Percentiles rank a stretch among this genome's conserved stretches.
These are phyloP conservation scores for Sesia apiformis DNA, from an alignment of 2,888 invertebrate species.

Conservation along the genomic window DNA sequence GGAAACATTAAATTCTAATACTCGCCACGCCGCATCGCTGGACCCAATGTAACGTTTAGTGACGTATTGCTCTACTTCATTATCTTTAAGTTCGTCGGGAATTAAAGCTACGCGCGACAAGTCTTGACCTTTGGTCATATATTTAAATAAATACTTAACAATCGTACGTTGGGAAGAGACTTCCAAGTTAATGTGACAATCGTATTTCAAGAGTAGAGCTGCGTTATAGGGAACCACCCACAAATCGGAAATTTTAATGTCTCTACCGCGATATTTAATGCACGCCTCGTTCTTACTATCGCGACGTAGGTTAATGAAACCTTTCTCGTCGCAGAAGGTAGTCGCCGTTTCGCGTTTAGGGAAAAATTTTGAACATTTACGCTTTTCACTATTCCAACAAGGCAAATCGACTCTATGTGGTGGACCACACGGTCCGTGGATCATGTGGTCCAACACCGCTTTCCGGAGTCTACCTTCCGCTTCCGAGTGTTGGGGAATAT, in stretches of 20 bases:
- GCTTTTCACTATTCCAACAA: not conserved
- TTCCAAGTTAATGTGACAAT: conserved; percentile 5
- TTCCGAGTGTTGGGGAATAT: not conserved
- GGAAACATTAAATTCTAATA: conserved; percentile 1
- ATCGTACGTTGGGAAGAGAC: not conserved
- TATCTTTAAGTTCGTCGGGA: not conserved
- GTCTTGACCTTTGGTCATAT: conserved; percentile 6
- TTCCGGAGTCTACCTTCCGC: not conserved
- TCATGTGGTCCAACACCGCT: conserved; percentile 6
- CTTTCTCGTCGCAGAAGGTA: conserved; percentile 4
- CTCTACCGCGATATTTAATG: not conserved
- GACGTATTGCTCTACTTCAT: conserved; percentile 1
- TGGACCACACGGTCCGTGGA: conserved; percentile 8
- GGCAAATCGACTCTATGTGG: conserved; percentile 2
- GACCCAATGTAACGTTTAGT: conserved; percentile 2
- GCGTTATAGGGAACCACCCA: conserved; percentile 9
- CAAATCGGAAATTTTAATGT: conserved; percentile 1
- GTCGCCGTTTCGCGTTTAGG: conserved; percentile 1
- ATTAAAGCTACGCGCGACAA: conserved; percentile 1
- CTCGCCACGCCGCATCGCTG: conserved; percentile 4
- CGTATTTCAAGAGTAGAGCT: conserved; percentile 5
- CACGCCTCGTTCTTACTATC: not conserved
- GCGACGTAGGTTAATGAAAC: conserved; percentile 6
- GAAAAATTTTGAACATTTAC: not conserved
- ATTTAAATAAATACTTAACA: conserved; percentile 6